Evolutionary conservation across 2,888 invertebrate species (phyloP).

Genomic region (Lasioglossum calceatum): DNA sequence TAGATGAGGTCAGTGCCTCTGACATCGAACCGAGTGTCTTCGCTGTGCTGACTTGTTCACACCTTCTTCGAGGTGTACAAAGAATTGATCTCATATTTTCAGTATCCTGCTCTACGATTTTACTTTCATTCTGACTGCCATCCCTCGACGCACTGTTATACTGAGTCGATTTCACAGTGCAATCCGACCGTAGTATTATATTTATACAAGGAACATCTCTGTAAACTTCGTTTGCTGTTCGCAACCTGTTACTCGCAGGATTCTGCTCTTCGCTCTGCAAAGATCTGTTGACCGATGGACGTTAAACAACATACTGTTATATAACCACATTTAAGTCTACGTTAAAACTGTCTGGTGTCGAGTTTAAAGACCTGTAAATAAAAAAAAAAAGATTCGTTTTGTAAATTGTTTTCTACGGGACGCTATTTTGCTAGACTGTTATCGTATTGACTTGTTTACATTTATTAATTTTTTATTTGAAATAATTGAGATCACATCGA

Average conservation of each 20-base stretch:
- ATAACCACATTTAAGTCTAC: constrained; percentile 81
- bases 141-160: constrained; percentile 14
- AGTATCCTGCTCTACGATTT: background rate
- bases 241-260: constrained; percentile 3
- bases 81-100: background rate
- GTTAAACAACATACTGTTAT: constrained; percentile 66
- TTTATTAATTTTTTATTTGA: constrained; percentile 1
- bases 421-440: background rate
- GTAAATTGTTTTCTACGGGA: background rate
- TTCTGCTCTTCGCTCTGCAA: constrained; percentile 58
- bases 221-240: constrained; percentile 16
- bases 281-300: constrained; percentile 66
- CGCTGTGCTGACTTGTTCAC: background rate
- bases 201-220: constrained; percentile 42
- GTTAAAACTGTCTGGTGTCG: constrained; percentile 82
- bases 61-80: background rate
- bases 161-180: constrained; percentile 20
- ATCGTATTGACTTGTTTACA: background rate
- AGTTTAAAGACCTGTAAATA: constrained; percentile 81
- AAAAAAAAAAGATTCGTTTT: constrained; percentile 22
- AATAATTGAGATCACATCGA: background rate
- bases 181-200: constrained; percentile 43
- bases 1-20: background rate
- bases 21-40: background rate
- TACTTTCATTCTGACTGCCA: background rate